phyloP scores from a whole-genome alignment of 2,113 vertebrate species.

The Maccullochella peelii region DNA sequence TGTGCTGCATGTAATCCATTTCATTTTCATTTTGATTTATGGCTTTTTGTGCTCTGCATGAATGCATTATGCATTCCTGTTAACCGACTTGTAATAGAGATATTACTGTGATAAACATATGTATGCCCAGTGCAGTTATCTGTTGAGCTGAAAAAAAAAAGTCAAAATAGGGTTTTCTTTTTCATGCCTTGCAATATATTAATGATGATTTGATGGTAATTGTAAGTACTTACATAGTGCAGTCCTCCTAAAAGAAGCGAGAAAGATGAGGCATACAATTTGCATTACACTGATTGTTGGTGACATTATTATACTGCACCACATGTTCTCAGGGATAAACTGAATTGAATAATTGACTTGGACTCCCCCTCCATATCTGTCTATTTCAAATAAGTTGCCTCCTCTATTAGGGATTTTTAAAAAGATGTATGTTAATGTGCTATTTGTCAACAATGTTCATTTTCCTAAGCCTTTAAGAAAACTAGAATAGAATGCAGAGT shows the following conservation, averaged over 20 bases:
- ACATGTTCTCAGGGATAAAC: slow-evolving; percentile 64
- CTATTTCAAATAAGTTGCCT: slow-evolving; percentile 45
- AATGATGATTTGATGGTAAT: slow-evolving; percentile 43
- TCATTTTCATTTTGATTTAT: slow-evolving; percentile 91
- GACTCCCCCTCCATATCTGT: slow-evolving; percentile 35
- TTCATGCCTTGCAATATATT: slow-evolving; percentile 46
- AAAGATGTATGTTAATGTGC: slow-evolving; percentile 13
- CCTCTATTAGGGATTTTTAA: slow-evolving; percentile 8
- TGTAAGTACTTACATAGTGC: slow-evolving; percentile 23
- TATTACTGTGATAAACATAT: slow-evolving; percentile 90
- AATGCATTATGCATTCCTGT: slow-evolving; percentile 87
- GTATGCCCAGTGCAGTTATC: slow-evolving; percentile 78
- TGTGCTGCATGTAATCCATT: slow-evolving; percentile 82
- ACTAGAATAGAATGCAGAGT: neutral
- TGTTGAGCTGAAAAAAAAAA: slow-evolving; percentile 43
- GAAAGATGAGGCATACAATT: slow-evolving; percentile 30
- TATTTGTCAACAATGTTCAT: slow-evolving; percentile 41
- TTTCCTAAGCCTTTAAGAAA: neutral
- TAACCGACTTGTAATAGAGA: slow-evolving; percentile 88
- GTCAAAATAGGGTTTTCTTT: slow-evolving; percentile 11
- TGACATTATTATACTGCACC: slow-evolving; percentile 60
- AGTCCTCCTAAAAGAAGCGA: slow-evolving; percentile 29
- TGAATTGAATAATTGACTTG: slow-evolving; percentile 66
- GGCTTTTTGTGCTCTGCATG: slow-evolving; percentile 85
- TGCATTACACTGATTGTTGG: slow-evolving; percentile 59